Base-by-base conservation (phyloP, 1,140 invertebrate species). In the Drosophila nannoptera region DNA sequence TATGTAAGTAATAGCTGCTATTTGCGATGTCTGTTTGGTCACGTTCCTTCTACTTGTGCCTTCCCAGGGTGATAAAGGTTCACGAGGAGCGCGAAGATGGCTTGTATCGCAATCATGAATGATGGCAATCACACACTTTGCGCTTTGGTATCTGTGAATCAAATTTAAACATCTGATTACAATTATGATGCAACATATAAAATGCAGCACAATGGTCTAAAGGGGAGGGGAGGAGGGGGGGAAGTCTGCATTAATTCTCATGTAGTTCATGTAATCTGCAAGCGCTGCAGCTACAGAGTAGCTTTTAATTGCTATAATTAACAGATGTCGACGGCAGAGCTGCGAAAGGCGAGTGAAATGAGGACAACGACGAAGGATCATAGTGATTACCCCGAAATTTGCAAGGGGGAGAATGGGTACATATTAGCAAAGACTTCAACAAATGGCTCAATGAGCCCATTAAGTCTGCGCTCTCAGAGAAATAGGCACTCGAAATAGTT, bases 281-380 rank as follows among this genome's bases (percentile, higher is more conserved):
- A 52, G 68, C 62, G 63, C 54, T 63, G 35, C 62, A 70, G 54
- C 62, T 32, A 46, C 22, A 40, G 58, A 59, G 52, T 45, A 31
- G 52, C 36, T 53, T 69, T 69, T 69, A 69, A 69, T 69, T 64
- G 61, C 67, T 43, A 54, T 70, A 70, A 66, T 55, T 53, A 45
- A 53, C 63, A 72, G 52, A 71, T 71, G 65, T 60, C 73, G 64
- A 56, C 49, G 43, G 43, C 54, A 16, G 29, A 35, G 22, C 32
- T 43, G 48, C 32, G 33, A 42, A 55, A 64, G 53, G 64, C 56
- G 16, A 58, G 56, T n/a, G n/a, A 52, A 48, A 61, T 61, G 22
- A 22, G 22, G 3, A 22, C 1, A 22, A 22, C 22, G 3, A 22
- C 22, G n/a, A n/a, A n/a, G n/a, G n/a, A n/a, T n/a, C n/a, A n/a